Percentiles rank a stretch among this genome's conserved stretches.
Evolutionary conservation across 2,797 vertebrate genomes (phyloP).

Genomic region (Antrozous pallidus): DNA sequence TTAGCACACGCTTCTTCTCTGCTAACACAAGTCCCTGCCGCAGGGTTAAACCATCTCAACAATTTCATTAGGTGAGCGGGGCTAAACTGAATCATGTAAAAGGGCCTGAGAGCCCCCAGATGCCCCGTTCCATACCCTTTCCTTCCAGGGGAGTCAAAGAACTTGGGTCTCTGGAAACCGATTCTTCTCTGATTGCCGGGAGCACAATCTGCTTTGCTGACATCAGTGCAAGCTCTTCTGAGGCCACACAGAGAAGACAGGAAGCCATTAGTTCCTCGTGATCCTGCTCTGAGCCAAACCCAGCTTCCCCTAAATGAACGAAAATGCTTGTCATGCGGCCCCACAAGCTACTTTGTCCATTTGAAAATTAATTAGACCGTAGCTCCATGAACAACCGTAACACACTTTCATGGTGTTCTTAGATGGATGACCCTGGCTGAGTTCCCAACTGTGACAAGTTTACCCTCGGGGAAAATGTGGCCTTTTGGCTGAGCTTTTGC

Average conservation of each 20-base stretch:
- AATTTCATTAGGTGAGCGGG: conserved; percentile 75
- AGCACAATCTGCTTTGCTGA: conserved; percentile 76
- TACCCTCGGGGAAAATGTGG: conserved; percentile 64
- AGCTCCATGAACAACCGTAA: conserved; percentile 60
- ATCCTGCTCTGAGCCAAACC: conserved; percentile 67
- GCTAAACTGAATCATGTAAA: conserved; percentile 75
- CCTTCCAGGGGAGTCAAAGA: conserved; percentile 65
- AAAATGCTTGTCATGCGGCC: conserved; percentile 67
- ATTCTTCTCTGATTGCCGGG: conserved; percentile 39
- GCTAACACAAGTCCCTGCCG: conserved; percentile 77
- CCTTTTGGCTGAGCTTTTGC: conserved; percentile 53
- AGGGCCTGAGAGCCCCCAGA: conserved; percentile 69
- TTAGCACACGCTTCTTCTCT: conserved; percentile 71
- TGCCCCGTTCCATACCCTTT: conserved; percentile 63
- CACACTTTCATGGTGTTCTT: conserved; percentile 48
- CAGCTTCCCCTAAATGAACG: conserved; percentile 69
- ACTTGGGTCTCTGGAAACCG: conserved; percentile 65
- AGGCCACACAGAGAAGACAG: conserved; percentile 69
- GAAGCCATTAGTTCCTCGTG: conserved; percentile 73
- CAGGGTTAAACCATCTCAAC: conserved; percentile 76
- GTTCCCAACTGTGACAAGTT: conserved; percentile 73
- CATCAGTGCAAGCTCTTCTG: conserved; percentile 59
- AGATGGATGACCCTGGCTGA: conserved; percentile 67
- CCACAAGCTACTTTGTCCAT: conserved; percentile 71
- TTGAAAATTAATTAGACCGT: conserved; percentile 76